Conservation (phyloP, 1,140 invertebrate species). For the Musca vetustissima region DNA sequence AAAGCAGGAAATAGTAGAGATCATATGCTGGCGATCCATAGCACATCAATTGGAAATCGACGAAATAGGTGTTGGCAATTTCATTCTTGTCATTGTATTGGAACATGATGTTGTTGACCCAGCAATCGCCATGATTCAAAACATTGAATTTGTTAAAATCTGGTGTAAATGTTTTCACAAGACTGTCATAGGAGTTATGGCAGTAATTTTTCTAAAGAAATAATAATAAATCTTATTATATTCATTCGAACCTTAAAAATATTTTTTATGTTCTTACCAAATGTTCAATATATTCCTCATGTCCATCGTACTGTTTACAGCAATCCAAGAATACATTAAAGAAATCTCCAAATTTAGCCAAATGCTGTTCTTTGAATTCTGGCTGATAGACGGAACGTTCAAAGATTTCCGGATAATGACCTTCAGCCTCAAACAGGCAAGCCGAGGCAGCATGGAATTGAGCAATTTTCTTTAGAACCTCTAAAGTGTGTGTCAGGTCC, state of each 20-base stretch:
- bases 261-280: slow-evolving; percentile 4
- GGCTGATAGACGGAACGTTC: slow-evolving; percentile 1
- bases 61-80: slow-evolving; percentile 59
- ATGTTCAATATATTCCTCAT: slow-evolving; percentile 14
- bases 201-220: background rate
- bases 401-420: slow-evolving; percentile 25
- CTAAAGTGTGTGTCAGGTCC: slow-evolving; percentile 56
- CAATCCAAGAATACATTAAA: slow-evolving; percentile 17
- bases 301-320: background rate
- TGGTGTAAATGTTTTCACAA: slow-evolving; percentile 20
- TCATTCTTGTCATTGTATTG: slow-evolving; percentile 58
- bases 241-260: background rate
- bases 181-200: background rate
- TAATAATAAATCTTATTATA: background rate
- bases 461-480: slow-evolving; percentile 58
- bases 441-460: slow-evolving; percentile 60
- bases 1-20: slow-evolving; percentile 37
- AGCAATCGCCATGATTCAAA: slow-evolving; percentile 65
- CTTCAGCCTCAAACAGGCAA: slow-evolving; percentile 26
- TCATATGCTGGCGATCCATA: slow-evolving; percentile 53
- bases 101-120: slow-evolving; percentile 69
- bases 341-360: background rate
- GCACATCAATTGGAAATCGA: slow-evolving; percentile 54
- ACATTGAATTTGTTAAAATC: slow-evolving; percentile 60
- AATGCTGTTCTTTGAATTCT: background rate